Base-by-base conservation (phyloP, 2,888 invertebrate species). In the Cerceris ruficornis region DNA sequence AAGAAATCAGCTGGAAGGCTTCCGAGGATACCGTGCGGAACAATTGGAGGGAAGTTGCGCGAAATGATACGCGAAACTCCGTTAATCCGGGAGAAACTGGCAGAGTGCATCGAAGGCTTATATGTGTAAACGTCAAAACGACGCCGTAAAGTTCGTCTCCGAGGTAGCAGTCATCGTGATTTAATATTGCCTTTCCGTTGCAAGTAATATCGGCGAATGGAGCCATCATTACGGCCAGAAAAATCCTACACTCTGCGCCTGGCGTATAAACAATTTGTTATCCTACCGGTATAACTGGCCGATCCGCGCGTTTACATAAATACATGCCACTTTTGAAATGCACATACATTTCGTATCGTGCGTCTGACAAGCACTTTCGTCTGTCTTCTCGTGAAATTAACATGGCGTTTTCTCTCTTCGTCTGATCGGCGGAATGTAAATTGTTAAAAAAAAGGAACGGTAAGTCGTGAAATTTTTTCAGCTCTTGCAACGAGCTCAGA, bases 221-320 rank as follows among this genome's bases (percentile, higher is more conserved):
- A 80, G 59, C 69, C 64, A 57, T 62, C 59, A 78, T 78, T 75
- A 65, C 61, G 28, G 46, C 39, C 71, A 68, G 66, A 69, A 69
- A 80, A 83, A 77, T 54, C 50, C 42, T 61, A 54, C 41, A 8
- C 52, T 41, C 58, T 66, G 67, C 66, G 61, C 41, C 43, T 73
- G 83, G 66, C 80, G 68, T 62, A 70, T 83, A 70, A 77, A 77
- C 73, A 69, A 80, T 83, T 81, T 66, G 77, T 81, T 83, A 83
- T 83, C 75, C 68, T 68, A 49, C 50, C 60, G 58, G 75, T 81
- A 83, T 83, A 83, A 69, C 74, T 59, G 64, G 65, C 55, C 14
- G 62, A 78, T 72, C 66, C 69, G 58, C 54, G 57, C 17, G 61
- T 68, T 69, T 39, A 65, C 73, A 59, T 73, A 66, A 69, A 77